phyloP scores from a whole-genome alignment of 2,797 vertebrate species.

The Diplodus puntazzo region DNA sequence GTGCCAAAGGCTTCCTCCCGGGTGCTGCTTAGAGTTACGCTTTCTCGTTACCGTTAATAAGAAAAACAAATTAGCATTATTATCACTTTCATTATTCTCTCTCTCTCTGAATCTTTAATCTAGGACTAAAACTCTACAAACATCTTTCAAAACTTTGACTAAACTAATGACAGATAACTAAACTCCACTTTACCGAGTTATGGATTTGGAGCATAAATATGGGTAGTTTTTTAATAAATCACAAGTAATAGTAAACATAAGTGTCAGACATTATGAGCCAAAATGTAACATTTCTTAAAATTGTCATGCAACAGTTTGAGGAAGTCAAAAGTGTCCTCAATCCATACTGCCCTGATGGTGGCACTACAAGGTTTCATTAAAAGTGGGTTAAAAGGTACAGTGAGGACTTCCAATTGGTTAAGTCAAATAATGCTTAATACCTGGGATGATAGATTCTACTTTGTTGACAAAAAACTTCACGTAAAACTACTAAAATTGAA shows the following conservation, averaged over 20 bases:
- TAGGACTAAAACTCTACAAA: background rate
- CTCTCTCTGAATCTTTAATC: too few species aligned
- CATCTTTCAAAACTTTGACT: background rate
- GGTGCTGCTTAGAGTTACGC: background rate
- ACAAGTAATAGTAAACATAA: background rate
- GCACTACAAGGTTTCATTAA: constrained; percentile 5
- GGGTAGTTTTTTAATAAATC: background rate
- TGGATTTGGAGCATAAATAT: background rate
- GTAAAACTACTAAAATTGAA: too few species aligned
- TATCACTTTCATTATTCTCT: background rate
- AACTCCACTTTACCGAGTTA: background rate
- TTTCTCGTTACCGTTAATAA: background rate
- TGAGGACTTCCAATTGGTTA: background rate
- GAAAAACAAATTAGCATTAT: background rate
- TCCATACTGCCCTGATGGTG: constrained; percentile 8
- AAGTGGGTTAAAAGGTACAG: background rate
- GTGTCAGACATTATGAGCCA: background rate
- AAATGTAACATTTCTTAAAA: background rate
- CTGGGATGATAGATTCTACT: constrained; percentile 7
- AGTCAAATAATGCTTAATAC: background rate
- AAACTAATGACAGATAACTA: background rate
- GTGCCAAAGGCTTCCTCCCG: background rate
- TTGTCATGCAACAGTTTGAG: too few species aligned
- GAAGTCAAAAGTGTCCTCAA: background rate
- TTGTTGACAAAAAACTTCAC: background rate